Base-by-base conservation (phyloP, 1,140 invertebrate species). In the Leptestheria dahalacensis region DNA sequence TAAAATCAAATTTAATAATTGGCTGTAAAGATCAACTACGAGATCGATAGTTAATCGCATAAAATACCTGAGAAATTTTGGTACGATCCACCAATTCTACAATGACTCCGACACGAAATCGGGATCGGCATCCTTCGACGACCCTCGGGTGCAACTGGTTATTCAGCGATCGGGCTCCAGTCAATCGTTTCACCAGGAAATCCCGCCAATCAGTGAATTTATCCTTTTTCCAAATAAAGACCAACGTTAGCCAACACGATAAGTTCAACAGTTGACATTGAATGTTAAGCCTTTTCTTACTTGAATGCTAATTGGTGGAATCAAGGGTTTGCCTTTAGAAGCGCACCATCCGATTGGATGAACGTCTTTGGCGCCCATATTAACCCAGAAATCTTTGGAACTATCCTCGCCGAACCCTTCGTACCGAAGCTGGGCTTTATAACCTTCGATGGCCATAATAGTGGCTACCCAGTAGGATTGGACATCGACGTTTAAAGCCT, bases 331-430 rank as follows among this genome's bases (percentile, higher is more conserved):
- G 20, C 91, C 91, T 64, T 91, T 81, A 0, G 88, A 91, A 1
- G 93, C 93, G 76, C 92, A 96, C 93, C 93, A 97, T 18, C 92
- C 92, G 47, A 97, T 91, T 25, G 89, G 89, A 74, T 97, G 91
- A 24, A 97, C 88, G 68, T 90, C 84, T 58, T 88, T 85, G 51
- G 88, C 88, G 73, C 91, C 93, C 23, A 97, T 74, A 67, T 92
- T 94, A 1, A 96, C 83, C 92, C 92, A 97, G 72, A 96, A 96
- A 72, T 97, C 93, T 71, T 90, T 86, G 9, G 83, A 82, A 33
- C 78, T 73, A 73, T 94, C 90, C 65, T 80, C 79, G 1, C 87
- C 91, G 73, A 93, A 96, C 11, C 92, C 93, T 75, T 97, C 93
- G 73, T 93, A 97, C 56, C 92, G 78, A 64, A 97, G 72, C 52